Base-by-base conservation (phyloP, 2,888 invertebrate genomes). In the Agapetus fuscipes region DNA sequence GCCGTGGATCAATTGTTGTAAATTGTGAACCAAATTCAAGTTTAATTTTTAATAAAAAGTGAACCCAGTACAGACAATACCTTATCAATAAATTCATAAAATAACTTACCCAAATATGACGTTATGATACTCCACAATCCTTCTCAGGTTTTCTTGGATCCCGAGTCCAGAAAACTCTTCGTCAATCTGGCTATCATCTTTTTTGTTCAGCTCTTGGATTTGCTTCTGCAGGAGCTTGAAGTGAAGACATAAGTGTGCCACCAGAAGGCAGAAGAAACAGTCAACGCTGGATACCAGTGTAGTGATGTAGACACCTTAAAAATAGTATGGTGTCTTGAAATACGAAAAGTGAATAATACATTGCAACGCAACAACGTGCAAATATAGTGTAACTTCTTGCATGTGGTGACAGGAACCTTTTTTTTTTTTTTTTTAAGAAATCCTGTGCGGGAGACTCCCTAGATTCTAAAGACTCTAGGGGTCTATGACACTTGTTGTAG, bases 231-330 rank as follows among this genome's bases (percentile, higher is more conserved):
- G 33, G 10, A 39, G 13, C 16, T 34, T 29, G 17, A 31, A 34
- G 7, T 39, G 39, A 28, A 34, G 33, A 15, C 34, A 34, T 3
- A 39, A 28, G 11, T 39, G 39, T 3, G 34, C 17, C 1, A 39
- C 34, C 9, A 39, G 30, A 11, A 39, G 11, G 9, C 34, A 39
- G 26, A 39, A 34, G 5, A 39, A 30, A 15, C 39, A 34, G 9
- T 39, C 39, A n/a, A 3, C 12, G 7, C 16, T 13, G 2, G 15
- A n/a, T 1, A 39, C 9, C 4, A 33, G 5, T 3, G 11, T 11
- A 6, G 16, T 16, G 7, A 17, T n/a, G 13, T n/a, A 33, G 6
- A 39, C 5, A 20, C 20, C 33, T 39, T 12, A 4, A 33, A 30
- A 28, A 6, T n/a, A n/a, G n/a, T n/a, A n/a, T n/a, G n/a, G n/a